Evolutionary conservation across 2,113 vertebrate genomes (phyloP).

Genomic region (Saguinus midas): DNA sequence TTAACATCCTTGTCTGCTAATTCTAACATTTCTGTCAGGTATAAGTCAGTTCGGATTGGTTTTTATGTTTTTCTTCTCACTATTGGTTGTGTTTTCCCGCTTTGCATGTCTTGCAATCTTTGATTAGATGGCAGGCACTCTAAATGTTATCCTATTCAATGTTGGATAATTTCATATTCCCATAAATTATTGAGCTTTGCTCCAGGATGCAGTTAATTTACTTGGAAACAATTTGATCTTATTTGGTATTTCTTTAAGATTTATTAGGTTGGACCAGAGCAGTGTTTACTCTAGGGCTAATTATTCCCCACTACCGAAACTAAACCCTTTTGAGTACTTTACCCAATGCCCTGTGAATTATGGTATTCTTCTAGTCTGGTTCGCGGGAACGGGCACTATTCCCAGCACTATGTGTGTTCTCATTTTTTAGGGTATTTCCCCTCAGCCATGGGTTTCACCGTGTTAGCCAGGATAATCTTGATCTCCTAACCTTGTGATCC

Average conservation of each 20-base stretch:
- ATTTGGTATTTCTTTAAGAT: neutral
- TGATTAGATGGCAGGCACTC: neutral
- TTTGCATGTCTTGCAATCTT: neutral
- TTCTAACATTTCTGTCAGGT: neutral
- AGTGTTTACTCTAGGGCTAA: neutral
- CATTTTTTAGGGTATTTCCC: neutral
- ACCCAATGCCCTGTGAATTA: neutral
- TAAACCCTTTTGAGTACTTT: neutral
- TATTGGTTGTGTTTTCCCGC: neutral
- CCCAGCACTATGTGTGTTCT: neutral
- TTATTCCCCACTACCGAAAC: neutral
- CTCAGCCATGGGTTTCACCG: no score
- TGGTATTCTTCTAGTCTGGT: neutral
- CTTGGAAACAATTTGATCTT: slow-evolving; percentile 8
- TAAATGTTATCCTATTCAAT: neutral
- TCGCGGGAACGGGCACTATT: neutral
- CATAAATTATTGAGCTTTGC: neutral
- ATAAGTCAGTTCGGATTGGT: neutral
- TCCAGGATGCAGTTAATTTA: neutral
- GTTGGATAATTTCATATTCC: neutral
- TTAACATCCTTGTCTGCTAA: neutral
- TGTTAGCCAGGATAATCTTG: no score
- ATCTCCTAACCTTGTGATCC: no score
- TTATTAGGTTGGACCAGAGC: neutral
- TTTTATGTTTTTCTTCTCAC: neutral